Evolutionary conservation across 2,888 invertebrate genomes (phyloP).

Genomic region (Apoda limacodes): DNA sequence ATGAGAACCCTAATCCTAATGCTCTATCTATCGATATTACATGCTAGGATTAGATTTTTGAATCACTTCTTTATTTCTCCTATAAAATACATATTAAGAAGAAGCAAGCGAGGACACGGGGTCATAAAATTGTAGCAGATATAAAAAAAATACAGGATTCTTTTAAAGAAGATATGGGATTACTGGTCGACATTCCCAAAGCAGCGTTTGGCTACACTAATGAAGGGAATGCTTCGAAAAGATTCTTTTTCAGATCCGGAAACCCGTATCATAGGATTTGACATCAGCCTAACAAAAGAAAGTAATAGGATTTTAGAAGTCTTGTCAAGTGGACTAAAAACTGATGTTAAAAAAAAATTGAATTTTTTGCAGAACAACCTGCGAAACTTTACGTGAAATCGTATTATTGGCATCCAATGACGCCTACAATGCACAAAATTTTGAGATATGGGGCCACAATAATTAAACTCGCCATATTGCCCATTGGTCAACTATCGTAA

Average conservation of each 20-base stretch:
- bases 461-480: too few relatives aligned
- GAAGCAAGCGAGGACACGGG: slow-evolving; percentile 20
- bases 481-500: too few relatives aligned
- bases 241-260: slow-evolving; percentile 25
- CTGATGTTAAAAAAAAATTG: too few relatives aligned
- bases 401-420: too few relatives aligned
- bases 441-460: too few relatives aligned
- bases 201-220: slow-evolving; percentile 13
- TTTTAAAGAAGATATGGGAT: slow-evolving; percentile 20
- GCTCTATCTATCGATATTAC: slow-evolving; percentile 25
- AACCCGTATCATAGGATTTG: too few relatives aligned
- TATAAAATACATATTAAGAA: slow-evolving; percentile 28
- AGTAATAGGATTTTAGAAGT: too few relatives aligned
- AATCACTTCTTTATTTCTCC: slow-evolving; percentile 25
- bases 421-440: too few relatives aligned
- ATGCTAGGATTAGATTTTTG: slow-evolving; percentile 27
- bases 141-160: slow-evolving; percentile 11
- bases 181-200: slow-evolving; percentile 26
- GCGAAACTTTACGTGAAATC: too few relatives aligned
- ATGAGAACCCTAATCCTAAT: not conserved
- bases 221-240: slow-evolving; percentile 21
- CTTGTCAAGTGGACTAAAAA: too few relatives aligned
- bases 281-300: too few relatives aligned
- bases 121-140: slow-evolving; percentile 14
- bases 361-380: too few relatives aligned